Evolutionary conservation across 2,797 vertebrate species (phyloP), one percentile per base, ranked within the genome.

Genomic region (Anolis apletophallus): DNA sequence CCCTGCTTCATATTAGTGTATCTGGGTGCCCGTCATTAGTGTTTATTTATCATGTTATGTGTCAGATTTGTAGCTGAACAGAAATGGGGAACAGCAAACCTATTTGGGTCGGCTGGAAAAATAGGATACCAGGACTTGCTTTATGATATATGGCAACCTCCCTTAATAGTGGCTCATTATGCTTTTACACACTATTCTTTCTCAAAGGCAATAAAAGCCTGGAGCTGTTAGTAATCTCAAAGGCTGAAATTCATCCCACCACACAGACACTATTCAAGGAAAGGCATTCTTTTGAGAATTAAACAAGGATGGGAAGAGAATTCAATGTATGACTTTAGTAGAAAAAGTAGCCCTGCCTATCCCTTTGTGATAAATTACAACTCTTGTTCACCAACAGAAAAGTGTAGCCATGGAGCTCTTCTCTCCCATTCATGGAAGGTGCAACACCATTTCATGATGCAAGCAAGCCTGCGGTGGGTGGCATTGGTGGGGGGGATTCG

Each of bases 221-320:
- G 91, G 90, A 92, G 91, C 88, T 86, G 94, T 29, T 91, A 14
- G 71, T 85, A 89, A 94, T 94, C 93, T 93, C 91, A 74, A 88
- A 67, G 12, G 87, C 88, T 94, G 91, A 90, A 95, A 94, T 85
- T 40, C 91, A 92, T 90, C 91, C 93, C 72, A 85, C 0, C 23
- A 75, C 0, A 0, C 82, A 36, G 0, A 0, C 26, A 29, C 75
- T 26, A 54, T 54, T 73, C 52, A 1, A 1, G 80, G 34, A n/a
- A 84, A 83, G 19, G 69, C 52, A 74, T 88, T 88, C 59, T 84
- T 80, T 84, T 23, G 61, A 36, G 86, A 91, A 88, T 90, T 55
- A 89, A 92, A 87, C 0, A 0, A 59, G n/a, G 54, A 23, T 83
- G 84, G 75, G 67, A 82, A 90, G 80, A 61, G 57, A 57, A 75